Base-by-base conservation (phyloP, 1,140 invertebrate genomes). In the Cydia strobilella region DNA sequence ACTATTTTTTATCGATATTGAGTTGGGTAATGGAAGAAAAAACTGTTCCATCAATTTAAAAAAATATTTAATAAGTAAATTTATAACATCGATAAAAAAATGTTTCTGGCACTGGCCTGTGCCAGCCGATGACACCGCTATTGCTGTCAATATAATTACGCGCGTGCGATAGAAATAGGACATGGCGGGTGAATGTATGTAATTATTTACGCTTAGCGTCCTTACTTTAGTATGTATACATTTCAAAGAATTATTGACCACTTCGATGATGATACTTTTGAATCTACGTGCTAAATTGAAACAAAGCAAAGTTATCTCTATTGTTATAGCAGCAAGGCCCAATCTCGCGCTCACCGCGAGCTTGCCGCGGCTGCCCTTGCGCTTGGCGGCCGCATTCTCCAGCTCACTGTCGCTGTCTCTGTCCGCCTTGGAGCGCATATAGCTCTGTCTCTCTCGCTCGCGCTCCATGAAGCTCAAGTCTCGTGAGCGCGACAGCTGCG, bases 351-450 rank as follows among this genome's bases (percentile, higher is more conserved):
- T 90, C 91, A 93, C 93, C 89, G 93, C 88, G 85, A 93, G 92
- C 86, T 93, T 93, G 77, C 93, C 91, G 85, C 92, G 89, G 83
- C 89, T 92, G 82, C 89, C 90, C 83, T 93, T 93, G 82, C 91
- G 88, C 82, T 93, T 93, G 77, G 88, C 93, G 82, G 94, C 89
- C 78, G 94, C 93, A 88, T 93, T 93, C 84, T 94, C 94, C 88
- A 94, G 93, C 83, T 95, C 94, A 78, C 92, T 93, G 83, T 93
- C 92, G 88, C 90, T 93, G 88, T 93, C 91, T 76, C 92, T 90
- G 84, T 93, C 93, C 87, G 84, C 84, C 90, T 91, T 91, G 74
- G 87, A 89, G 77, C 83, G 85, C 80, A 90, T 90, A 89, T 91
- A 92, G 85, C 84, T 90, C 84, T 90, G 89, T 89, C 88, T 88